Base-by-base conservation (phyloP, 2,797 vertebrate genomes). In the Thripadectes ignobilis region DNA sequence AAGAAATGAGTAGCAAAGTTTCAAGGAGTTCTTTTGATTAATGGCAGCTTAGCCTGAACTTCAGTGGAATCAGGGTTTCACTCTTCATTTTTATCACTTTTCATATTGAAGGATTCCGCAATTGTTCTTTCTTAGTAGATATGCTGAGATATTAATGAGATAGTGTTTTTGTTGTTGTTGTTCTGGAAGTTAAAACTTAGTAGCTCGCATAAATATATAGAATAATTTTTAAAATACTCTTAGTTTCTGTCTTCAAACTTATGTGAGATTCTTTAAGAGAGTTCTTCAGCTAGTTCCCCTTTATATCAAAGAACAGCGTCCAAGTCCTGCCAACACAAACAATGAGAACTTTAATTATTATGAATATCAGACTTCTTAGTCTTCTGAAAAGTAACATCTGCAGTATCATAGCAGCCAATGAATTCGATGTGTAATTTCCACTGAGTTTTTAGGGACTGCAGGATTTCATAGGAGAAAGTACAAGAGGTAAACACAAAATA, bases 361-460 rank as follows among this genome's bases (percentile, higher is more conserved):
- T 51, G 49, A 80, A 23, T 80, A 73, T 69, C 41, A 4, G 38
- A 54, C 43, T 83, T 54, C 13, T 51, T 79, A 20, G 36, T 92
- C n/a, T 82, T 85, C 63, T 85, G 72, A 72, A 73, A 91, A 92
- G 58, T 75, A 83, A 63, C 61, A 65, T 88, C 61, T 94, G 78
- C 67, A 78, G 66, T 49, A 73, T 65, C 16, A 14, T 14, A 38
- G 39, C 39, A 55, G 65, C 69, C 17, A 36, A 15, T 77, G 41
- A 36, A 36, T 87, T 91, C 0, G 1, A 17, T 87, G 32, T 73
- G 29, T 32, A 19, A 24, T 87, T 91, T 89, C 46, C 24, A 80
- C 24, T 17, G 46, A 79, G 8, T 48, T 74, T 7, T 43, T 72
- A 62, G 55, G 66, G 81, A 36, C 13, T 62, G 27, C 14, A 77